Evolutionary conservation across 2,797 vertebrate species (phyloP), one percentile per base, ranked within the genome.

Genomic region (Etheostoma nigrum): DNA sequence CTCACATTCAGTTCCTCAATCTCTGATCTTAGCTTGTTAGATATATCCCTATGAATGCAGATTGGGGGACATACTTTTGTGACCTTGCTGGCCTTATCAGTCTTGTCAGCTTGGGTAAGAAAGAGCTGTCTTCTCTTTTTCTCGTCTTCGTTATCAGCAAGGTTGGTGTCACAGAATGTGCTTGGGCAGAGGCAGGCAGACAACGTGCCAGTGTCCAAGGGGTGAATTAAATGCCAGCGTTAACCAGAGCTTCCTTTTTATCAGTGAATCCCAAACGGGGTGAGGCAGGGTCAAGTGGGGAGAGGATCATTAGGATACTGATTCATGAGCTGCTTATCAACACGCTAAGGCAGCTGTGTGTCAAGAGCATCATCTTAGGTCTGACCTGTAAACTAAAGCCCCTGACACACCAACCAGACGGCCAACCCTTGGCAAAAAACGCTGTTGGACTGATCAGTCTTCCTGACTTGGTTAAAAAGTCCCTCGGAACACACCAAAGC

Each of bases 91-190:
- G 25, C 30, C 49, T 42, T 42, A 74, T 40, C 27, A 10, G 44
- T 51, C 63, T 53, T 6, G 23, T 30, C 14, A n/a, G 4, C 40
- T 49, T 8, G 0, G 7, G 5, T 19, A 51, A 40, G n/a, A 75
- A 5, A 21, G 19, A 69, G 15, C 11, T 55, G 48, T 64, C 57
- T 16, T 72, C 21, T 68, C 16, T 47, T 40, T 68, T 54, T 54
- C 27, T 27, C 19, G 4, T 64, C 51, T 53, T 63, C 1, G 13
- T 68, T 76, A 64, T 68, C 79, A 47, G 40, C n/a, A 40, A 40
- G 10, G 52, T 67, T 59, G 58, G 23, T 63, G 72, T 72, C 57
- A 62, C 62, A 67, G 63, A 53, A 45, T 52, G 33, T 57, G 44
- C 55, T 60, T 33, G 6, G 49, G 6, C 18, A 3, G 60, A 53